phyloP scores from a whole-genome alignment of 2,797 vertebrate species.

The Pseudochaenichthys georgianus region DNA sequence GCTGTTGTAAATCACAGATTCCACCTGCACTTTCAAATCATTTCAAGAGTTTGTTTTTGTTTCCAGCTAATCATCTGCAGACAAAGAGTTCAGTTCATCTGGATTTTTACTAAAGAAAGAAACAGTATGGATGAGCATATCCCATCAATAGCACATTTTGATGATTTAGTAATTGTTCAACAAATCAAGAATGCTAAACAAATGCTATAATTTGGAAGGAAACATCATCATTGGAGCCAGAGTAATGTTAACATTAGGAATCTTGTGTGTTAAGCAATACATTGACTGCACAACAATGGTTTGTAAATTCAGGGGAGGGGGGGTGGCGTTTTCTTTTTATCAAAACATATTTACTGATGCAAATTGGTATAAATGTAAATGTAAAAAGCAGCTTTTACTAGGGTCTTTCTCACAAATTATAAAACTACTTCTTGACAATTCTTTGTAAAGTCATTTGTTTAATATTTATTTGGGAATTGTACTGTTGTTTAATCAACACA shows the following conservation, averaged over 20 bases:
- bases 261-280: no score
- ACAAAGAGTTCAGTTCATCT: conserved; percentile 16
- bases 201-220: no score
- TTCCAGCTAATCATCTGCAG: conserved; percentile 35
- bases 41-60: conserved; percentile 29
- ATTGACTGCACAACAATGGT: no score
- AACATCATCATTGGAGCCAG: no score
- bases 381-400: no score
- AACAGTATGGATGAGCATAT: background rate
- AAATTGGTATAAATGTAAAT: background rate
- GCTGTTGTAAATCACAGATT: conserved; percentile 23
- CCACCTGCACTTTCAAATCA: conserved; percentile 15
- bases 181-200: background rate
- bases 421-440: background rate
- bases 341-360: background rate
- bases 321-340: background rate
- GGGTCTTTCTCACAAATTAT: no score
- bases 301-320: background rate
- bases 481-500: background rate
- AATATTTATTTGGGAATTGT: background rate
- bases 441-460: background rate
- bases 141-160: background rate
- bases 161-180: background rate
- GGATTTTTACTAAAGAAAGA: background rate
- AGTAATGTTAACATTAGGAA: no score